Conservation (phyloP, 2,888 invertebrate genomes). For the Limnephilus marmoratus region DNA sequence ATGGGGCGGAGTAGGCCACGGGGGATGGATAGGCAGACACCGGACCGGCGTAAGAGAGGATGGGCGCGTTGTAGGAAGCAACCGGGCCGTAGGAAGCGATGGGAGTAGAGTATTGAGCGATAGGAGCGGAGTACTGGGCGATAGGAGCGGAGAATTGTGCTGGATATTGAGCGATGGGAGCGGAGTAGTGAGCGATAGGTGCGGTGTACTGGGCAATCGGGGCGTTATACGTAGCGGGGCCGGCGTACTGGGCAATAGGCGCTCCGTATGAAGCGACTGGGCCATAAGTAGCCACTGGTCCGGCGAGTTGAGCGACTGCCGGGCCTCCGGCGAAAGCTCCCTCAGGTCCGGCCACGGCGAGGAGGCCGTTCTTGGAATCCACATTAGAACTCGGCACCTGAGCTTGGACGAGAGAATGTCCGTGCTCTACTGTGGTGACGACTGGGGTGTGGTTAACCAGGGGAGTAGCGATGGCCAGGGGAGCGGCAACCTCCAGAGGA, state of each 20-base stretch:
- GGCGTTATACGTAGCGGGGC: not conserved
- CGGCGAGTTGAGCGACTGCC: not conserved
- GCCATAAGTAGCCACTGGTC: conserved; percentile 10
- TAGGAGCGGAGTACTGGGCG: not conserved
- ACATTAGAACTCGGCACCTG: conserved; percentile 1
- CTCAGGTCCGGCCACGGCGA: not conserved
- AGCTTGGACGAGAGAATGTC: not conserved
- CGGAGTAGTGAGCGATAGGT: not conserved
- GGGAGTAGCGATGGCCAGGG: not conserved
- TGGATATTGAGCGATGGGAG: not conserved
- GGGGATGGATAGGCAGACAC: conserved; percentile 22
- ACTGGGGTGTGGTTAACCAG: not conserved
- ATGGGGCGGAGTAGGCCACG: conserved; percentile 26
- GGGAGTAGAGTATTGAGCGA: not conserved
- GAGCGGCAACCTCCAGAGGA: not conserved
- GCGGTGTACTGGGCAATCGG: conserved; percentile 9
- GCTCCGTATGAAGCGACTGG: conserved; percentile 7
- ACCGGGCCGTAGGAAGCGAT: not conserved
- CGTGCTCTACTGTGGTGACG: conserved; percentile 5
- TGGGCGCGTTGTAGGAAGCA: not conserved
- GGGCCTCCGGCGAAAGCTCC: conserved; percentile 11
- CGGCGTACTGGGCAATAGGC: not conserved
- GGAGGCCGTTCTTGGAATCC: not conserved
- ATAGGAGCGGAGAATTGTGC: not conserved
- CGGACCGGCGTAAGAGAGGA: not conserved